phyloP scores from a whole-genome alignment of 2,113 vertebrate genomes.

The Loxodonta africana region DNA sequence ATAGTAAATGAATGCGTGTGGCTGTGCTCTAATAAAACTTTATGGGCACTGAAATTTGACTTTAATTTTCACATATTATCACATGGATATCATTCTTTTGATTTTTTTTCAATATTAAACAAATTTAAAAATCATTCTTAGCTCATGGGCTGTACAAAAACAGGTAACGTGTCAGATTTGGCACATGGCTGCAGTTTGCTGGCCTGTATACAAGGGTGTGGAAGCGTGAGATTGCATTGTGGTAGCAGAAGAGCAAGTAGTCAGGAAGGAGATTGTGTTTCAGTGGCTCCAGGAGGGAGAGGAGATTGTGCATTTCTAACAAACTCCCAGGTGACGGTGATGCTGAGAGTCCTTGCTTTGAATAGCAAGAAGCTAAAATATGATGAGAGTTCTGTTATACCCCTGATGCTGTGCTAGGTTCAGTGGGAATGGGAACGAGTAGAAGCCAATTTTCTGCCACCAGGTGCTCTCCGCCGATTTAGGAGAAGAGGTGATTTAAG shows the following conservation, averaged over 20 bases:
- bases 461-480: neutral
- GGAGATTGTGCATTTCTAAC: neutral
- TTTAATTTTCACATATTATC: neutral
- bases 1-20: neutral
- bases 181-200: neutral
- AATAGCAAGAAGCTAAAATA: neutral
- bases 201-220: neutral
- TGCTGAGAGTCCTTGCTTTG: neutral
- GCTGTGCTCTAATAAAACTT: neutral
- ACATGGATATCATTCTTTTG: neutral
- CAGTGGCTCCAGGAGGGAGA: neutral
- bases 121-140: neutral
- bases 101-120: neutral
- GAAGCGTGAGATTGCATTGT: neutral
- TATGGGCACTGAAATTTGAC: neutral
- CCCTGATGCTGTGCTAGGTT: too few relatives aligned
- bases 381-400: fast-evolving
- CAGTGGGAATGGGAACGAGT: neutral
- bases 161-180: neutral
- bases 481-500: neutral
- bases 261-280: fast-evolving
- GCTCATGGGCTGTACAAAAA: neutral
- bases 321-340: neutral
- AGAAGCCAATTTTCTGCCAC: neutral
- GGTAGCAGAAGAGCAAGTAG: neutral